phyloP scores from a whole-genome alignment of 64 coral and sea anemone species.

The Dendrophyllia cribrosa region DNA sequence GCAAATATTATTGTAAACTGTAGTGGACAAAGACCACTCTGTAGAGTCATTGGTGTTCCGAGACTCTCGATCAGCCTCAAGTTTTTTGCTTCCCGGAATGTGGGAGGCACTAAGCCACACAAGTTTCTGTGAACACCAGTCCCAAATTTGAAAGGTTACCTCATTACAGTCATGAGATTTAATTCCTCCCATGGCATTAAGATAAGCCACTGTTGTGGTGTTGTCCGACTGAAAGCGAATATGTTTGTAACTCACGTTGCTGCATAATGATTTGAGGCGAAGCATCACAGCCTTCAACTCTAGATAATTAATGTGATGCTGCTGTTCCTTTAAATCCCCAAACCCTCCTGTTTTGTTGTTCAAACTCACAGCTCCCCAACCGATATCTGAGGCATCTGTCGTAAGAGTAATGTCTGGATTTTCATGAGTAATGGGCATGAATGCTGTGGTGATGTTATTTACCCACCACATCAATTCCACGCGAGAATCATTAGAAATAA shows the following conservation, averaged over 20 bases:
- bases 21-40: constrained; percentile 26
- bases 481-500: not conserved
- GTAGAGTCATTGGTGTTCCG: not conserved
- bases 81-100: not conserved
- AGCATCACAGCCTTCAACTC: constrained; percentile 43
- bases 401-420: constrained; percentile 29
- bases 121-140: too few species aligned
- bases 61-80: constrained; percentile 13
- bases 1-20: not conserved
- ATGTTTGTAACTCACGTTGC: not conserved
- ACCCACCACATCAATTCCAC: constrained; percentile 14
- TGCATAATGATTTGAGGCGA: constrained; percentile 20
- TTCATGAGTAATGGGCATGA: not conserved
- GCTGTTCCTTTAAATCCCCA: not conserved
- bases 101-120: constrained; percentile 21
- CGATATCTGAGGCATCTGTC: constrained; percentile 29
- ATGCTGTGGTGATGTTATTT: constrained; percentile 8
- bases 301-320: constrained; percentile 12
- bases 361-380: constrained; percentile 31
- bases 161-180: too few species aligned
- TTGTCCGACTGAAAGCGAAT: constrained; percentile 1
- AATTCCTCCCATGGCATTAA: too few species aligned
- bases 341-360: not conserved
- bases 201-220: not conserved
- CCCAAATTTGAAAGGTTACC: too few species aligned